A percentile compares a stretch with the other conserved stretches of the same genome.
Evolutionary conservation across 2,113 vertebrate genomes (phyloP).

Genomic region (Pseudolaguvia tuberculata): DNA sequence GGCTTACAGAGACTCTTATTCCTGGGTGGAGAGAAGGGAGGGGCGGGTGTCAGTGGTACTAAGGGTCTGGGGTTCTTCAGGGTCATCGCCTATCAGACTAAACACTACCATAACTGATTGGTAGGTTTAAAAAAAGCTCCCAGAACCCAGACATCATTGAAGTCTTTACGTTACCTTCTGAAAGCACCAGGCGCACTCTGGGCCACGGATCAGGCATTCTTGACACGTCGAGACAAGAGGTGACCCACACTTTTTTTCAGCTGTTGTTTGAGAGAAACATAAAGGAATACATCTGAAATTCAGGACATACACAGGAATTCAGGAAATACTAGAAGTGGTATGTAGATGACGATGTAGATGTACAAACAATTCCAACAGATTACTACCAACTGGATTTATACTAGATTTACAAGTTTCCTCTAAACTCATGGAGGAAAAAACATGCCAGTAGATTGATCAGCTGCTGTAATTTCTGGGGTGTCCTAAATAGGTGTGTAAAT

Average conservation of each 20-base stretch:
- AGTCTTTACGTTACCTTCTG: slow-evolving; percentile 77
- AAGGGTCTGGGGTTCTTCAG: neutral
- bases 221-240: slow-evolving; percentile 75
- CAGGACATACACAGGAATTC: no score
- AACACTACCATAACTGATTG: slow-evolving; percentile 2
- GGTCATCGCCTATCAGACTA: neutral
- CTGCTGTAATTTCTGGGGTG: neutral
- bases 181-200: slow-evolving; percentile 93
- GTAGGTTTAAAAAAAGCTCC: neutral
- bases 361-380: no score
- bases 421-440: neutral
- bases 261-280: slow-evolving; percentile 58
- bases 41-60: neutral
- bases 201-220: slow-evolving; percentile 81
- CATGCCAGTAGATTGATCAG: neutral
- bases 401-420: neutral
- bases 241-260: slow-evolving; percentile 76
- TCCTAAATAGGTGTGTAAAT: neutral
- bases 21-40: neutral
- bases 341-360: neutral
- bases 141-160: neutral
- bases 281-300: no score
- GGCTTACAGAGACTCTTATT: slow-evolving; percentile 22
- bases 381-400: neutral
- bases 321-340: no score